Conservation (phyloP, 2,888 invertebrate genomes). For the Limenitis camilla region DNA sequence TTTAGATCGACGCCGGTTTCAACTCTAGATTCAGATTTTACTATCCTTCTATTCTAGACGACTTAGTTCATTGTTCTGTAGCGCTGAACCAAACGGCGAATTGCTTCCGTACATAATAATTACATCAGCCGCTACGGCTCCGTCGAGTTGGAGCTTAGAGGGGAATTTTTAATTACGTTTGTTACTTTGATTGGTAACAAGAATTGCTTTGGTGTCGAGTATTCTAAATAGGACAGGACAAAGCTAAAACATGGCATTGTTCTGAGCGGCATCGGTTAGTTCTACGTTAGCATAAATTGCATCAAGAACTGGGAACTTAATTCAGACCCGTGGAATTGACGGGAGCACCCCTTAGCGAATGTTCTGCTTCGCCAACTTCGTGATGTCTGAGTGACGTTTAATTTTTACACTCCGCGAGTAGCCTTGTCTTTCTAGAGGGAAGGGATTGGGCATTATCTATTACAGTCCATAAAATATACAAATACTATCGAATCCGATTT, state of each 20-base stretch:
- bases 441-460: too few species aligned
- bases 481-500: too few species aligned
- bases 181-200: conserved; percentile 37
- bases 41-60: conserved; percentile 6
- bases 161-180: conserved; percentile 40
- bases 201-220: conserved; percentile 36
- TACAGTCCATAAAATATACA: too few species aligned
- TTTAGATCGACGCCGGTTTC: conserved; percentile 34
- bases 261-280: conserved; percentile 39
- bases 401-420: conserved; percentile 46
- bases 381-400: conserved; percentile 60
- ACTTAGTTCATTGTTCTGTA: conserved; percentile 15
- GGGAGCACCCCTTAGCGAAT: conserved; percentile 42
- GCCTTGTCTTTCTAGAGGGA: conserved; percentile 5
- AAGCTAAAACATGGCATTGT: conserved; percentile 23
- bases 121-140: conserved; percentile 18
- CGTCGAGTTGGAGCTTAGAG: conserved; percentile 20
- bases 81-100: conserved; percentile 14
- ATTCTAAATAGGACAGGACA: conserved; percentile 23
- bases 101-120: conserved; percentile 20
- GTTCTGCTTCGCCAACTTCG: conserved; percentile 50
- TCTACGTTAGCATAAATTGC: conserved; percentile 46
- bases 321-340: conserved; percentile 43
- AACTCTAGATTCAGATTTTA: conserved; percentile 5
- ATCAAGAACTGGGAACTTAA: conserved; percentile 37